Evolutionary conservation across 2,113 vertebrate genomes (phyloP).

Genomic region (Indri indri): DNA sequence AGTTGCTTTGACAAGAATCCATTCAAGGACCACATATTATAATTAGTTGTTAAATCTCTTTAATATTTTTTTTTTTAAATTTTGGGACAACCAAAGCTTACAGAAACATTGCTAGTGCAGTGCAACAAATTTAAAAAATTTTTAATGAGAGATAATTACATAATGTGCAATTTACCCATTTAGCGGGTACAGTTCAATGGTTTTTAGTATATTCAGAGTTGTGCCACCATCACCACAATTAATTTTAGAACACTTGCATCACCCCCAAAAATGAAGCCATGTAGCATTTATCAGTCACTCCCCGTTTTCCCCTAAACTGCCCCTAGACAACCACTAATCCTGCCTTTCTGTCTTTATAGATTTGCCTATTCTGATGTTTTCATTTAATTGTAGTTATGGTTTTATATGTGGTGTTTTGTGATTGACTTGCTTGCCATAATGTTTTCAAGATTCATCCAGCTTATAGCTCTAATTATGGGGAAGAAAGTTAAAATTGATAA

Average conservation of each 20-base stretch:
- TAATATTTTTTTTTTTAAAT: background rate
- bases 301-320: background rate
- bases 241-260: background rate
- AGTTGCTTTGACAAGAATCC: background rate
- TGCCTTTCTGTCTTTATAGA: background rate
- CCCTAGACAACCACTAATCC: background rate
- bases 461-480: background rate
- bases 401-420: background rate
- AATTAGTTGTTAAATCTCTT: background rate
- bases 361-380: background rate
- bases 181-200: background rate
- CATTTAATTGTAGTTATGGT: background rate
- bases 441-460: background rate
- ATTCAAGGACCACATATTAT: background rate
- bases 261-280: background rate
- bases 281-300: background rate
- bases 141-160: background rate
- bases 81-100: background rate
- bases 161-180: background rate
- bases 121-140: background rate
- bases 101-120: background rate
- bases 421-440: background rate
- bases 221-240: background rate
- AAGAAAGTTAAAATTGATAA: background rate
- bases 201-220: background rate